These are phyloP conservation scores for Miniopterus natalensis DNA, from an alignment of 2,113 vertebrate genomes.

Conservation along the genomic window DNA sequence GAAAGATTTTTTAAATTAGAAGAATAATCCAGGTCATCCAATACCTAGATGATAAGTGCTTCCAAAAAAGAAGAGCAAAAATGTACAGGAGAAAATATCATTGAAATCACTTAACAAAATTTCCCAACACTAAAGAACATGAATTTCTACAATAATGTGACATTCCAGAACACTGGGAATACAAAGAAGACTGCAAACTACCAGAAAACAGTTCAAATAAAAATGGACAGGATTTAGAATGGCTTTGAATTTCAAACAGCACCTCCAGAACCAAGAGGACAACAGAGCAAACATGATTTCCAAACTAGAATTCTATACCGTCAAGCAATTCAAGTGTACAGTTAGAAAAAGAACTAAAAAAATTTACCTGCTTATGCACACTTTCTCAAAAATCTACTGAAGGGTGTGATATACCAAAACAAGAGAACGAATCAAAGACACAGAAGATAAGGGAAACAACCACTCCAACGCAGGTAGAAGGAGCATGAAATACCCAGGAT, in stretches of 20 bases:
- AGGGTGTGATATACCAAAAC: neutral
- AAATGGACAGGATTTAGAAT: neutral
- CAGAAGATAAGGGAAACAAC: neutral
- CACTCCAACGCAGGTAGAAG: neutral
- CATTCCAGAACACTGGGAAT: neutral
- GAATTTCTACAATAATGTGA: neutral
- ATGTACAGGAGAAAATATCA: neutral
- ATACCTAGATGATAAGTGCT: neutral
- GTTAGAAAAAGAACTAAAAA: neutral
- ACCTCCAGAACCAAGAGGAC: neutral
- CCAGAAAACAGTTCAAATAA: neutral
- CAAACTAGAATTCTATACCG: neutral
- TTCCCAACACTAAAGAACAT: neutral
- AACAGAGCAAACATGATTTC: neutral
- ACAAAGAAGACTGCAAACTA: neutral
- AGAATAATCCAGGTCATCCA: neutral
- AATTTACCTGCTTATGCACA: neutral
- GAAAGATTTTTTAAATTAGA: neutral
- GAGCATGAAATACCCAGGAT: neutral
- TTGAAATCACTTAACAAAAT: slow-evolving; percentile 14
- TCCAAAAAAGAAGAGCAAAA: slow-evolving; percentile 27
- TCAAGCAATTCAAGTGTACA: neutral
- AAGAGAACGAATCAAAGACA: neutral
- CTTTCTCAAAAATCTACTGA: neutral
- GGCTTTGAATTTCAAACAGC: neutral